These are phyloP conservation scores for Aptenodytes patagonicus DNA, from an alignment of 2,113 vertebrate species.

Conservation along the genomic window DNA sequence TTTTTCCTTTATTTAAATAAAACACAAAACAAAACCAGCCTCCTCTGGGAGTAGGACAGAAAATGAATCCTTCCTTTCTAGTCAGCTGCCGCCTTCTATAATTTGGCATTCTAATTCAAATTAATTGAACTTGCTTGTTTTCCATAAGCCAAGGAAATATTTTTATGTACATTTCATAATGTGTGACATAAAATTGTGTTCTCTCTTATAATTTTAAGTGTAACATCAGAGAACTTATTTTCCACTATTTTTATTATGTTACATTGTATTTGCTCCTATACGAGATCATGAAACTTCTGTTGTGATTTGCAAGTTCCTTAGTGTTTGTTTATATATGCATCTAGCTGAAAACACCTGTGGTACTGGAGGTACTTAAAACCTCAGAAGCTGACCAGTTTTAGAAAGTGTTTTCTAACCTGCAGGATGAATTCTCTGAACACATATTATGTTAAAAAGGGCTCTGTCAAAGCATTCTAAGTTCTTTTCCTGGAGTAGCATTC, in stretches of 20 bases:
- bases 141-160: background rate
- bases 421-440: background rate
- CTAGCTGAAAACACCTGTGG: background rate
- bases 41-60: background rate
- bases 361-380: background rate
- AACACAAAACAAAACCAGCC: background rate
- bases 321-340: background rate
- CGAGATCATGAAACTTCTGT: background rate
- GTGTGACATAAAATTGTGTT: background rate
- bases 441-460: background rate
- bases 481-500: background rate
- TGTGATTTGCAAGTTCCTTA: background rate
- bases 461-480: background rate
- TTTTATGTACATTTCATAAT: background rate
- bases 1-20: background rate
- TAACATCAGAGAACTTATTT: background rate
- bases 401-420: background rate
- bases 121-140: background rate
- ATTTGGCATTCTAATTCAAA: background rate
- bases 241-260: background rate
- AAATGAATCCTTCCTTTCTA: background rate
- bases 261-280: background rate
- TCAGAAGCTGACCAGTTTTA: background rate
- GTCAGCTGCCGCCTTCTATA: background rate
- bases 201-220: background rate